Percentiles rank a stretch among this genome's conserved stretches.
These are phyloP conservation scores for Myzus persicae DNA, from an alignment of 1,140 invertebrate species.

Conservation along the genomic window DNA sequence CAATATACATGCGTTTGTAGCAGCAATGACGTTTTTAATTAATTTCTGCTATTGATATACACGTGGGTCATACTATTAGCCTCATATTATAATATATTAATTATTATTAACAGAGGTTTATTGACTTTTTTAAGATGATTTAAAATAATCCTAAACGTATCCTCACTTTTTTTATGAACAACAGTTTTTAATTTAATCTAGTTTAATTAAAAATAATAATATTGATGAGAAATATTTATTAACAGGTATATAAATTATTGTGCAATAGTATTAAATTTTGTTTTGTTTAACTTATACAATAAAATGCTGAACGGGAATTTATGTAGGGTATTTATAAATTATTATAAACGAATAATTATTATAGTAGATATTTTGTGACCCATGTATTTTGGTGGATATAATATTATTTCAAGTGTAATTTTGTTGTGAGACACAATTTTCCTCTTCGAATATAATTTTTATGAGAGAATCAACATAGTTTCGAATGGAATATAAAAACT, in stretches of 20 bases:
- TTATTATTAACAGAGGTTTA: background rate
- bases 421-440: background rate
- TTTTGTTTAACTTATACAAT: background rate
- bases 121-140: background rate
- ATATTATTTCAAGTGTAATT: background rate
- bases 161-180: no score
- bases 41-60: background rate
- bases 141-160: no score
- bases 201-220: no score
- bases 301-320: background rate
- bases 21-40: background rate
- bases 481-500: background rate
- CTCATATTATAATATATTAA: no score
- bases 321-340: no score
- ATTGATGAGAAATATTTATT: no score
- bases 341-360: constrained; percentile 3
- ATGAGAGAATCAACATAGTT: background rate
- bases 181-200: no score
- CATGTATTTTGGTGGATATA: background rate
- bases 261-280: background rate
- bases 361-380: background rate
- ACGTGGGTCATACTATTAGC: background rate
- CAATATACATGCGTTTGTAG: background rate
- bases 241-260: no score
- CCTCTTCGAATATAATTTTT: background rate